phyloP scores from a whole-genome alignment of 2,113 vertebrate genomes.

The Bubo bubo region DNA sequence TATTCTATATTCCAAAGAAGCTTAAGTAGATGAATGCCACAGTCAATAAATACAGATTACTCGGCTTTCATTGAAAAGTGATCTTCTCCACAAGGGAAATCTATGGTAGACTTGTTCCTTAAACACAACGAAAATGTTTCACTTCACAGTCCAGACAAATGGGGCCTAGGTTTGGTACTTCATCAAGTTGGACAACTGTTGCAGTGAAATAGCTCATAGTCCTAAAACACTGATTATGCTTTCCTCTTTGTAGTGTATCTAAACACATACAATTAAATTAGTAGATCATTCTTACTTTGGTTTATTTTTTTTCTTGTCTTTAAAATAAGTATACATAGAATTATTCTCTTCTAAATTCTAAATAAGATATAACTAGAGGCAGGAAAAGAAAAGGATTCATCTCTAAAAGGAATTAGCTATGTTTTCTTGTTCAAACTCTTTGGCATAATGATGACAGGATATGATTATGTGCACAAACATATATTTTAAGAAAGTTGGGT shows the following conservation, averaged over 20 bases:
- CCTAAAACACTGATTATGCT: not conserved
- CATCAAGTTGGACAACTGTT: not conserved
- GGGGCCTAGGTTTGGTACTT: not conserved
- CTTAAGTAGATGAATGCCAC: conserved; percentile 29
- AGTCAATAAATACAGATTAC: conserved; percentile 56
- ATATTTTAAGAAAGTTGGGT: not conserved
- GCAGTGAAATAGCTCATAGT: not conserved
- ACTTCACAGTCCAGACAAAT: conserved; percentile 17
- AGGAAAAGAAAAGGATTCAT: not conserved
- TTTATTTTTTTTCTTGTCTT: not conserved
- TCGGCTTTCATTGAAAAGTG: conserved; percentile 45
- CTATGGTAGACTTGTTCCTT: conserved; percentile 36
- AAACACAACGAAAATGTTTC: conserved; percentile 13
- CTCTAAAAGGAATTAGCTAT: not conserved
- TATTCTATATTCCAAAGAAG: conserved; percentile 52
- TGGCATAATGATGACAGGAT: not conserved
- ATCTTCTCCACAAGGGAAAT: conserved; percentile 35
- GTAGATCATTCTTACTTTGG: not conserved
- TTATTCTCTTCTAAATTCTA: not conserved
- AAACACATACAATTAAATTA: not conserved
- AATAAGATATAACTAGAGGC: not conserved
- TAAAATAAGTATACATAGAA: not conserved
- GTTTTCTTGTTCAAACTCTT: not conserved
- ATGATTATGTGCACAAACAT: not conserved
- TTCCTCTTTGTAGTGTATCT: not conserved